Evolutionary conservation across 2,888 invertebrate genomes (phyloP), one percentile per base, ranked within the genome.

Genomic region (Epinotia bilunana): DNA sequence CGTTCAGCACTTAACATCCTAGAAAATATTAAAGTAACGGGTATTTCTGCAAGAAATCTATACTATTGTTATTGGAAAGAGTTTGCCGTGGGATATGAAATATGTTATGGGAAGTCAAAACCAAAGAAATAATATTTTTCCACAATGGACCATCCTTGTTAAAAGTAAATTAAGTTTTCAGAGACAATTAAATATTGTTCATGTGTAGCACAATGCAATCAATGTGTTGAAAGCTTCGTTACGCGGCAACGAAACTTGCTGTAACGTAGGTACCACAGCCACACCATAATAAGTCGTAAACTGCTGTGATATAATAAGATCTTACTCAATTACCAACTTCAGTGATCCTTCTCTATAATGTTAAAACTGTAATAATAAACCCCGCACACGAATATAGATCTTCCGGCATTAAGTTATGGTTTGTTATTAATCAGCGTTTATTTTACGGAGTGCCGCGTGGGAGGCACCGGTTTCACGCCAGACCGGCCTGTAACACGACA

Each of bases 401-500:
- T 60, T 60, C 43, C 1, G 2, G 60, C 13, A 6, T 57, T 57
- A 67, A 39, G 55, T 39, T 57, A 53, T 28, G 55, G 39, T 57
- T n/a, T 18, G 23, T 55, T 58, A 20, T 20, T 3, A 67, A 16
- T 13, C n/a, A 12, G 2, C 33, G 18, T 57, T 39, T 18, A 23
- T 9, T 68, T 58, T 43, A 68, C 57, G 68, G 5, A 55, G 67
- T 23, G 39, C 28, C 67, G 68, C 68, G 74, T 74, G 70, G 70
- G 69, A 70, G 49, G 53, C 74, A 64, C 69, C 63, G 63, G 69
- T 61, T 63, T 28, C 57, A 63, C 69, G 63, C 49, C 69, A 60
- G 55, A 46, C 69, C 58, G 53, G 58, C 70, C 68, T 64, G 74
- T 39, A 64, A 74, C 58, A 70, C 64, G 74, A 70, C 74, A 74